Evolutionary conservation across 1,140 invertebrate species (phyloP).

Genomic region (Melanaphis sacchari): DNA sequence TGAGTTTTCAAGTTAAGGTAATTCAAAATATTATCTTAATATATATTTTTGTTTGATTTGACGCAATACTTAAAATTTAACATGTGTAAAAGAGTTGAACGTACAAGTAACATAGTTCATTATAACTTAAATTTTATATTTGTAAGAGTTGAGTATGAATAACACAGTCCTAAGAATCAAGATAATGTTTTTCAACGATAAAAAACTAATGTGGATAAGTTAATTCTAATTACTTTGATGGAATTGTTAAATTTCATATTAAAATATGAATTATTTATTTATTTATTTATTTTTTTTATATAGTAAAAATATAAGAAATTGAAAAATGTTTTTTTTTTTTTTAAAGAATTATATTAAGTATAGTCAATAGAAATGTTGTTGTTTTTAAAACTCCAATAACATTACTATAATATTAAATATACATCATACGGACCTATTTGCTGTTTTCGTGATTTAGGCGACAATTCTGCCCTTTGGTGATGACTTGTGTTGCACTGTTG

Average conservation of each 20-base stretch:
- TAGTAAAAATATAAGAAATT: background rate
- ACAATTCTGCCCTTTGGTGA: background rate
- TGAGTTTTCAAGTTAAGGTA: no score
- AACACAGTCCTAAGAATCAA: background rate
- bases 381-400: background rate
- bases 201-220: background rate
- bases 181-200: background rate
- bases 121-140: background rate
- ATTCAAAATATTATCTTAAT: background rate
- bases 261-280: no score
- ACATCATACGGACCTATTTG: background rate
- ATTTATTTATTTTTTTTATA: background rate
- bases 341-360: no score
- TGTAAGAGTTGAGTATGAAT: background rate
- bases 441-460: background rate
- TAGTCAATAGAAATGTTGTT: no score
- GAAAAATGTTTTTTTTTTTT: no score
- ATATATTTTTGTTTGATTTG: background rate
- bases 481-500: background rate
- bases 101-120: background rate
- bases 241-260: background rate
- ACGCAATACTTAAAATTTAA: background rate
- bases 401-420: background rate
- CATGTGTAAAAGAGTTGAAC: background rate
- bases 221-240: background rate